Evolutionary conservation across 2,888 invertebrate genomes (phyloP), one percentile per base, ranked within the genome.

Genomic region (Rhagonycha fulva): DNA sequence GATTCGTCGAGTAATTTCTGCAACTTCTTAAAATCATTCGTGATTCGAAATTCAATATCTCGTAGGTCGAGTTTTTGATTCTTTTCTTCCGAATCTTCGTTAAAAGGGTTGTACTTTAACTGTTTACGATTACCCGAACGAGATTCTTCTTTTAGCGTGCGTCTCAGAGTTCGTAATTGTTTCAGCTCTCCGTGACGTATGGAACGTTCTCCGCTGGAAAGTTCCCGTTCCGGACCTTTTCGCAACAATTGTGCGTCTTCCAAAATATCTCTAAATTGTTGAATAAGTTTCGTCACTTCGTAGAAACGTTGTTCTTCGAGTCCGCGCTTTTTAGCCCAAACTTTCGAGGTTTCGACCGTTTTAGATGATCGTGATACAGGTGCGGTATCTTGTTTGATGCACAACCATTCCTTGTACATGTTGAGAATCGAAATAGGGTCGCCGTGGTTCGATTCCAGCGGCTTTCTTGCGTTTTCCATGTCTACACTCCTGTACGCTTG

Each of bases 271-370:
- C 94, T 92, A 83, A 98, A 95, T 87, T 99, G 99, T 24, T 94
- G 91, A 47, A 97, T 91, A 7, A 99, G 89, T 89, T 99, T 99
- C 0, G 96, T 96, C 84, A 98, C 94, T 88, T 99, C 99, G 85
- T 98, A 99, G 84, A 99, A 94, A 23, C 99, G 89, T 87, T 99
- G 98, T 86, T 99, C 99, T 87, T 99, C 99, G 9, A 99, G 90
- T 0, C 98, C 98, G 75, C 97, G 90, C 74, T 95, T 91, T 79
- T 92, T 92, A 82, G 98, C 97, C 99, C 99, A 99, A 76, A 93
- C 92, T 66, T 93, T 90, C 0, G 93, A 91, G 71, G 83, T 86
- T 76, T 87, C 85, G 47, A 72, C 76, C 2, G 32, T 14, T 71
- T 81, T 78, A 5, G 77, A 62, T 2, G 76, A 70, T n/a, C 74